Base-by-base conservation (phyloP, 2,888 invertebrate genomes). In the Coenonympha glycerion region DNA sequence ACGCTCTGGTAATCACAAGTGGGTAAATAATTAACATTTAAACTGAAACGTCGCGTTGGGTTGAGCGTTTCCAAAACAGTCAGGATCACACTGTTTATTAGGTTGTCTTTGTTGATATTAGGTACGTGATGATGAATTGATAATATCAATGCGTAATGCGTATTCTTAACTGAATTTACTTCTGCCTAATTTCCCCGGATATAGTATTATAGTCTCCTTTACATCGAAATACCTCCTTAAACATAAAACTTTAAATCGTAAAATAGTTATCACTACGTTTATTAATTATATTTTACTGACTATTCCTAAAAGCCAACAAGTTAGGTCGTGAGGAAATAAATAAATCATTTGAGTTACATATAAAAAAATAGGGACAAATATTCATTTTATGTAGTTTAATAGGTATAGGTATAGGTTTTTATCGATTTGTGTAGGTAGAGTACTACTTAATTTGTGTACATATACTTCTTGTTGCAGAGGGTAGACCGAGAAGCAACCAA, bases 401-500 rank as follows among this genome's bases (percentile, higher is more conserved):
- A n/a, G n/a, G n/a, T n/a, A n/a, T n/a, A n/a, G n/a, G n/a, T n/a
- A n/a, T n/a, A n/a, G n/a, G n/a, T n/a, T n/a, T n/a, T n/a, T n/a
- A n/a, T n/a, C n/a, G n/a, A n/a, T n/a, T n/a, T n/a, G n/a, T n/a
- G n/a, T n/a, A n/a, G n/a, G n/a, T n/a, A n/a, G n/a, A n/a, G n/a
- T n/a, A n/a, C n/a, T n/a, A n/a, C 30, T 11, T 11, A 11, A 30
- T 11, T 4, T 3, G 2, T 39, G 13, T 5, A n/a, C n/a, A n/a
- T 39, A 6, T 24, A 15, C 8, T 36, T 56, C 47, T 73, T 67
- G 63, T 80, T 79, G 8, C 70, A 87, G 86, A 79, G 85, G 66
- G 70, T 82, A 46, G 86, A 87, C 57, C 77, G 85, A 39, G 86
- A 87, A 64, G 77, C 65, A 36, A 78, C 79, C 52, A 85, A 84